These are phyloP conservation scores for Mesoclemmys tuberculata DNA, from an alignment of 2,113 vertebrate genomes.

Conservation along the genomic window DNA sequence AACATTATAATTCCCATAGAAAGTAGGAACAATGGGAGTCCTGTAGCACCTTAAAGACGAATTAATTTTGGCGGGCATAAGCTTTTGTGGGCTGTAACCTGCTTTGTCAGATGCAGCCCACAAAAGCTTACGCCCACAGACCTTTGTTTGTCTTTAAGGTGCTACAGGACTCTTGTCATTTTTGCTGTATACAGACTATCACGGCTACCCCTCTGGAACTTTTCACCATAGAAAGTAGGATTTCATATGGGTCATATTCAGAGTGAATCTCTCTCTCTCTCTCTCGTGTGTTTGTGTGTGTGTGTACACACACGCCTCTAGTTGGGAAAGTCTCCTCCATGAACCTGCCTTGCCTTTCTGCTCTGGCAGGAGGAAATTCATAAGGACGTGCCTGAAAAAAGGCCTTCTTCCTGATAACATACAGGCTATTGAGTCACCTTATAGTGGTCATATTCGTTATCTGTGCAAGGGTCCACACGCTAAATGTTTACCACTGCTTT, in stretches of 20 bases:
- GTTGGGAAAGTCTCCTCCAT: background rate
- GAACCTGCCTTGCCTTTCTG: background rate
- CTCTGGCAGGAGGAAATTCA: background rate
- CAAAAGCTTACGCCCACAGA: too few relatives aligned
- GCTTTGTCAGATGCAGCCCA: too few relatives aligned
- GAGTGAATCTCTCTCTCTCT: background rate
- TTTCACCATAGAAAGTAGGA: background rate
- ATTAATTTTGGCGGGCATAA: too few relatives aligned
- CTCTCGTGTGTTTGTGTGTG: background rate
- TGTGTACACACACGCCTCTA: background rate
- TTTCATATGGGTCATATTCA: background rate
- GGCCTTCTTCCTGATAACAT: background rate
- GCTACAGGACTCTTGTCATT: too few relatives aligned
- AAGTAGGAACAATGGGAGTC: slow-evolving; percentile 19
- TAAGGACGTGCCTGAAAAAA: background rate
- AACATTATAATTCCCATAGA: background rate
- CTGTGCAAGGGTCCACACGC: background rate
- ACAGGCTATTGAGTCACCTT: background rate
- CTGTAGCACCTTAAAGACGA: too few relatives aligned
- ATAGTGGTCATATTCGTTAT: background rate
- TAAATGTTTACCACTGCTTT: background rate
- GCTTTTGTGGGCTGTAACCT: too few relatives aligned
- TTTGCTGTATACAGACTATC: too few relatives aligned
- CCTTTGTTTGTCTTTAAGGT: too few relatives aligned
- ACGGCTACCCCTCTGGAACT: too few relatives aligned